Conservation (phyloP, 2,888 invertebrate genomes). For the Lycaena phlaeas region DNA sequence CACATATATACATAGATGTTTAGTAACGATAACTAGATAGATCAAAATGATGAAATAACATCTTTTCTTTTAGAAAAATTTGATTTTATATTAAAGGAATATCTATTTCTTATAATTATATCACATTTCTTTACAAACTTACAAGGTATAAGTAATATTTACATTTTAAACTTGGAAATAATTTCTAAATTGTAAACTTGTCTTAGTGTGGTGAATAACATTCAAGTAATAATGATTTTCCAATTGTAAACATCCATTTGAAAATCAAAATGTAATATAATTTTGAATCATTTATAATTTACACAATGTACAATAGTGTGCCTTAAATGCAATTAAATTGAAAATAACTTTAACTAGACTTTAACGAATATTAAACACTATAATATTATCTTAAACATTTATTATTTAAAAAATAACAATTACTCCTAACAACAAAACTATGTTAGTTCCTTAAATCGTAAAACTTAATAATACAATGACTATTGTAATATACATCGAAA, state of each 20-base stretch:
- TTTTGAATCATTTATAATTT: no score
- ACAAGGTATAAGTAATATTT: conserved; percentile 28
- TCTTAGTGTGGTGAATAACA: no score
- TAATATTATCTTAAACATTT: conserved; percentile 9
- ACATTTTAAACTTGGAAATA: conserved; percentile 17
- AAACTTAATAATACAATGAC: conserved; percentile 6
- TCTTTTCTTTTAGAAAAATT: conserved; percentile 1
- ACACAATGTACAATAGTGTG: no score
- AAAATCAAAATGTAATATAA: no score
- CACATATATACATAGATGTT: conserved; percentile 3
- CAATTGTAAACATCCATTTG: no score
- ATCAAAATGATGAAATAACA: neutral
- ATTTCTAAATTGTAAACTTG: conserved; percentile 6
- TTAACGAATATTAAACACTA: neutral
- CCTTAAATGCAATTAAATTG: no score
- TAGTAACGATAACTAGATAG: neutral
- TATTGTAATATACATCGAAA: neutral
- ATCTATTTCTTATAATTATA: conserved; percentile 35
- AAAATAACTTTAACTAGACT: no score
- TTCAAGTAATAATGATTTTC: no score
- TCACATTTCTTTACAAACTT: conserved; percentile 43
- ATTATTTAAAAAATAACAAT: conserved; percentile 4
- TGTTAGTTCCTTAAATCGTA: neutral
- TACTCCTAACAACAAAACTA: neutral
- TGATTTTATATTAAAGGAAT: conserved; percentile 2